A percentile compares a stretch with the other conserved stretches of the same genome.
Conservation (phyloP, 1,140 invertebrate species). For the Diploscapter pachys region DNA sequence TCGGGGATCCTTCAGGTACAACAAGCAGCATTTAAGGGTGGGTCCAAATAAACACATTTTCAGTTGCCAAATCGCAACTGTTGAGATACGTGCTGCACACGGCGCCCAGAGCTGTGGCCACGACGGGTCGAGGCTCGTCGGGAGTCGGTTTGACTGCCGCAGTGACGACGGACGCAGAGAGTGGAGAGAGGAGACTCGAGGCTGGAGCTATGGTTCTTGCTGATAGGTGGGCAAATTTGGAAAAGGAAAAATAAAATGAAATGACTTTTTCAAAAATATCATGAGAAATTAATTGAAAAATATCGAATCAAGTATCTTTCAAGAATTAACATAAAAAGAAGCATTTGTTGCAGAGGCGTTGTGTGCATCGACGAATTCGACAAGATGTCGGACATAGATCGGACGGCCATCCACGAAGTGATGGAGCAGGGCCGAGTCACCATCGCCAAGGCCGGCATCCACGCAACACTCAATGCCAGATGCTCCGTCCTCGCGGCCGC, state of each 20-base stretch:
- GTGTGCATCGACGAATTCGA: conserved; percentile 99
- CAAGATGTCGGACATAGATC: conserved; percentile 99
- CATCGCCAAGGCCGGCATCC: conserved; percentile 97
- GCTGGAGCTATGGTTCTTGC: conserved; percentile 99
- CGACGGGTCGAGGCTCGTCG: conserved; percentile 88
- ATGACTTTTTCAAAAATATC: too few relatives aligned
- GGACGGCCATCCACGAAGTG: conserved; percentile 98
- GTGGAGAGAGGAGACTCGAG: conserved; percentile 78
- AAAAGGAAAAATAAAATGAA: too few relatives aligned
- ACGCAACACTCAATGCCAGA: conserved; percentile 92
- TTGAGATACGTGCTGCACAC: conserved; percentile 83
- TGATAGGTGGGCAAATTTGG: conserved; percentile 63
- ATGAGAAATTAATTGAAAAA: too few relatives aligned
- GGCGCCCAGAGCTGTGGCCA: conserved; percentile 89
- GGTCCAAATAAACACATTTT: too few relatives aligned
- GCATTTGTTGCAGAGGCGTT: conserved; percentile 70
- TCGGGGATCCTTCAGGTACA: conserved; percentile 97
- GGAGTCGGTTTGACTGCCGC: conserved; percentile 98
- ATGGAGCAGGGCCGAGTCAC: conserved; percentile 77
- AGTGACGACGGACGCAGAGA: conserved; percentile 90
- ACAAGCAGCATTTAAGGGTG: conserved; percentile 81
- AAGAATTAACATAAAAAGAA: too few relatives aligned
- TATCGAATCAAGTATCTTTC: too few relatives aligned
- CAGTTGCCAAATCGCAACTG: background rate
- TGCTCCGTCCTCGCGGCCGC: conserved; percentile 97